Evolutionary conservation across 2,797 vertebrate species (phyloP).

Genomic region (Periparus ater): DNA sequence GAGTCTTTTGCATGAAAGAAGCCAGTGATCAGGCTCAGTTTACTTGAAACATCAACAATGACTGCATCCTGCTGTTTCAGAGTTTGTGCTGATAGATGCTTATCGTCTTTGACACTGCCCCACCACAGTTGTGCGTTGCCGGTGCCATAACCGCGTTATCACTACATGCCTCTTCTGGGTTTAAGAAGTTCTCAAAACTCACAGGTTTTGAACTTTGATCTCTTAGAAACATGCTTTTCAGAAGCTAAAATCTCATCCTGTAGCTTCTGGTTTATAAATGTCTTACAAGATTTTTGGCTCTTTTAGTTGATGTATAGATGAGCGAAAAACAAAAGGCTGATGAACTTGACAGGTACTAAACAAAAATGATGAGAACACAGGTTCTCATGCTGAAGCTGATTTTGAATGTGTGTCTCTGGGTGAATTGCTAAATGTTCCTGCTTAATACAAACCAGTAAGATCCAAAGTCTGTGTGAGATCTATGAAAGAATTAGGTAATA

Average conservation of each 20-base stretch:
- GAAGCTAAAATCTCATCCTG: background rate
- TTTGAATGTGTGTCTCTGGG: background rate
- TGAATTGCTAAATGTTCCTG: background rate
- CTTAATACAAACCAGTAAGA: background rate
- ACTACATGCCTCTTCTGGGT: background rate
- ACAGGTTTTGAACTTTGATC: background rate
- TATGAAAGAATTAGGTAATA: background rate
- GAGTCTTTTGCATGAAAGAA: constrained; percentile 71
- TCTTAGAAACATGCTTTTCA: background rate
- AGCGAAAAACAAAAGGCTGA: background rate
- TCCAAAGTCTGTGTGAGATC: background rate
- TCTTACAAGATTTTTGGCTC: background rate
- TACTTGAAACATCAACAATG: constrained; percentile 59
- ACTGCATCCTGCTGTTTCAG: constrained; percentile 67
- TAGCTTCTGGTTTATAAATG: background rate
- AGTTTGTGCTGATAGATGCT: constrained; percentile 71
- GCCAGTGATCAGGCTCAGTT: constrained; percentile 59
- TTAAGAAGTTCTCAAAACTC: background rate
- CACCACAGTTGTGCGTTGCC: background rate
- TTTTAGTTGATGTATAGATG: background rate
- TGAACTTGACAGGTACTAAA: background rate
- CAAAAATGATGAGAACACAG: background rate
- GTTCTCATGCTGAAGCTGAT: background rate
- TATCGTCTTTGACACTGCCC: constrained; percentile 36
- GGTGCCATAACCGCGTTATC: background rate